Evolutionary conservation across 2,888 invertebrate genomes (phyloP).

Genomic region (Coleophora flavipennella): DNA sequence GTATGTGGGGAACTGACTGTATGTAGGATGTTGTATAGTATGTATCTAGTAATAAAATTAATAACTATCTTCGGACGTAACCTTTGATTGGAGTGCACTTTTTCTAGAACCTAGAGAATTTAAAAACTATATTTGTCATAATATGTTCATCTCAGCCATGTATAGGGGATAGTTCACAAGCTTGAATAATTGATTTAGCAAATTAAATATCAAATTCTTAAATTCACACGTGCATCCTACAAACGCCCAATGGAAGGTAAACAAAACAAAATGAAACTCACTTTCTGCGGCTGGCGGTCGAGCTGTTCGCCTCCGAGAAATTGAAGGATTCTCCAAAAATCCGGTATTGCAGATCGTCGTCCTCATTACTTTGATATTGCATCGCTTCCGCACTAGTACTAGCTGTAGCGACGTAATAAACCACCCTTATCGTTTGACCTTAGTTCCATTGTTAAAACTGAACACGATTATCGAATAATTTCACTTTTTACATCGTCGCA

Average conservation of each 20-base stretch:
- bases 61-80: too few relatives aligned
- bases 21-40: too few relatives aligned
- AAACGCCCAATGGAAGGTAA: conserved; percentile 7
- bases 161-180: too few relatives aligned
- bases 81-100: too few relatives aligned
- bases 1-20: too few relatives aligned
- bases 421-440: conserved; percentile 54
- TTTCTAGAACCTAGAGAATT: too few relatives aligned
- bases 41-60: too few relatives aligned
- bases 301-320: conserved; percentile 38
- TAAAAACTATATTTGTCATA: too few relatives aligned
- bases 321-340: conserved; percentile 69
- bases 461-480: conserved; percentile 14
- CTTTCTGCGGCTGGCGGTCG: conserved; percentile 45
- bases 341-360: conserved; percentile 67
- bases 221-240: too few relatives aligned
- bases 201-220: too few relatives aligned
- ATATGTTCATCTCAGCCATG: too few relatives aligned
- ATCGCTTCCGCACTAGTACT: conserved; percentile 58
- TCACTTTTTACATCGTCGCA: conserved; percentile 8
- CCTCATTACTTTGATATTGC: conserved; percentile 68
- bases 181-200: too few relatives aligned
- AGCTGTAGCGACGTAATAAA: conserved; percentile 43
- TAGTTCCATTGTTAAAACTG: conserved; percentile 49
- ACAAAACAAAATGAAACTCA: conserved; percentile 37